These are phyloP conservation scores for Rhea americana DNA, from an alignment of 2,113 vertebrate species.

Conservation along the genomic window DNA sequence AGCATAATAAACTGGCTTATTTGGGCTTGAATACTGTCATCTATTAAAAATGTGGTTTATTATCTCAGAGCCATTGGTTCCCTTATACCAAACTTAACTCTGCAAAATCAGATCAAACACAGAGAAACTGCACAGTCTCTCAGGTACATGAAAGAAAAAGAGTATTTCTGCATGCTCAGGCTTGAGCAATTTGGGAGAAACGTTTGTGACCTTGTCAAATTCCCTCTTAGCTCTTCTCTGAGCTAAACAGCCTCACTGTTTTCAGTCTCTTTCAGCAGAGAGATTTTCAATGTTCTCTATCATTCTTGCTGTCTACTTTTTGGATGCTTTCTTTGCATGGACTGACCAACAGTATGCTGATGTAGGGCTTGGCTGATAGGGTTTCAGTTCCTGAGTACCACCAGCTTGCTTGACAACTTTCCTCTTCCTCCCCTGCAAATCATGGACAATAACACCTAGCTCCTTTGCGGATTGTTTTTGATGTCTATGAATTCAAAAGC, in stretches of 20 bases:
- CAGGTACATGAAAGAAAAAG: not conserved
- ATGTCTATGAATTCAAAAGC: not conserved
- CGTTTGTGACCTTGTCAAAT: not conserved
- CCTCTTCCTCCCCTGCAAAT: not conserved
- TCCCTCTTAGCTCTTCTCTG: accelerated
- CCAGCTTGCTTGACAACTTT: not conserved
- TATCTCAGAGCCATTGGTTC: not conserved
- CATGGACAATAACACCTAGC: not conserved
- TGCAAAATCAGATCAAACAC: not conserved
- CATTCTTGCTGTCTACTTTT: not conserved
- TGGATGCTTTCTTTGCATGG: accelerated
- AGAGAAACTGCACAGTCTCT: not conserved
- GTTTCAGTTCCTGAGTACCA: not conserved
- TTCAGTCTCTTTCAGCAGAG: not conserved
- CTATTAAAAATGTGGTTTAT: not conserved
- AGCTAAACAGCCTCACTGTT: not conserved
- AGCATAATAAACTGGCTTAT: not conserved
- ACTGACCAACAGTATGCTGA: not conserved
- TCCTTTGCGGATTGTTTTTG: not conserved
- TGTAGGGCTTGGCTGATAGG: not conserved
- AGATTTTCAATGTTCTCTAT: not conserved
- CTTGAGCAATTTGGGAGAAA: not conserved
- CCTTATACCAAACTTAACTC: not conserved
- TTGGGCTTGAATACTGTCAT: not conserved
- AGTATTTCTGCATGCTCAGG: not conserved